A percentile compares a stretch with the other conserved stretches of the same genome.
Conservation (phyloP, 2,797 vertebrate species). For the Sebastes kiyomatsui region DNA sequence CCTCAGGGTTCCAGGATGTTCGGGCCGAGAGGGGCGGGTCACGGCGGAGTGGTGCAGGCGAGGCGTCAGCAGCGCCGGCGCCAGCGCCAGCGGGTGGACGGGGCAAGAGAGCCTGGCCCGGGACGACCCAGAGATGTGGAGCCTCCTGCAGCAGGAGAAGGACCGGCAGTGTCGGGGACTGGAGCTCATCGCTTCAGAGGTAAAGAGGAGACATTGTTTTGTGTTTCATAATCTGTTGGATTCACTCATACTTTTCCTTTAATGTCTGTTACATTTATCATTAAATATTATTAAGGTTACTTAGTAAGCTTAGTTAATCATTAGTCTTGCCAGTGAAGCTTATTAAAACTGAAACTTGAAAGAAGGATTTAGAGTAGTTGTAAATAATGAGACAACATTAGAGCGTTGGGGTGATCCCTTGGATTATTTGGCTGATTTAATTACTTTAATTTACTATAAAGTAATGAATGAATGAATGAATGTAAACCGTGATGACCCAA, state of each 20-base stretch:
- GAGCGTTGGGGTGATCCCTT: not conserved
- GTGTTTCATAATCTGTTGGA: not conserved
- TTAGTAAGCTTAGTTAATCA: not conserved
- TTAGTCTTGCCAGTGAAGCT: not conserved
- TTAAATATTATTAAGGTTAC: not conserved
- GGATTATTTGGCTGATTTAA: not conserved
- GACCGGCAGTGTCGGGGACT: constrained; percentile 91
- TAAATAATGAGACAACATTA: not conserved
- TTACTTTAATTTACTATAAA: too few relatives aligned
- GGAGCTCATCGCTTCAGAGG: constrained; percentile 95
- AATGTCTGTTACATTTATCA: not conserved
- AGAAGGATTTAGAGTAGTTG: not conserved
- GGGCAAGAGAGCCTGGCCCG: constrained; percentile 88
- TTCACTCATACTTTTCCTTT: not conserved
- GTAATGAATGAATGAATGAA: not conserved
- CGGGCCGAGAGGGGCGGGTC: constrained; percentile 32
- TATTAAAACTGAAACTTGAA: not conserved
- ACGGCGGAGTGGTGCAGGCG: constrained; percentile 18
- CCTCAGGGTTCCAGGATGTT: constrained; percentile 37
- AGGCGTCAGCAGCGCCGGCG: constrained; percentile 38
- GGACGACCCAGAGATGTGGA: constrained; percentile 92
- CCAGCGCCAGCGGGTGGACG: constrained; percentile 68
- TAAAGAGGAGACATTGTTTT: not conserved
- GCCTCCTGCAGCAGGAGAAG: constrained; percentile 89
- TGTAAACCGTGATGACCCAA: not conserved